Evolutionary conservation across 2,888 invertebrate genomes (phyloP).

Genomic region (Sicus ferrugineus): DNA sequence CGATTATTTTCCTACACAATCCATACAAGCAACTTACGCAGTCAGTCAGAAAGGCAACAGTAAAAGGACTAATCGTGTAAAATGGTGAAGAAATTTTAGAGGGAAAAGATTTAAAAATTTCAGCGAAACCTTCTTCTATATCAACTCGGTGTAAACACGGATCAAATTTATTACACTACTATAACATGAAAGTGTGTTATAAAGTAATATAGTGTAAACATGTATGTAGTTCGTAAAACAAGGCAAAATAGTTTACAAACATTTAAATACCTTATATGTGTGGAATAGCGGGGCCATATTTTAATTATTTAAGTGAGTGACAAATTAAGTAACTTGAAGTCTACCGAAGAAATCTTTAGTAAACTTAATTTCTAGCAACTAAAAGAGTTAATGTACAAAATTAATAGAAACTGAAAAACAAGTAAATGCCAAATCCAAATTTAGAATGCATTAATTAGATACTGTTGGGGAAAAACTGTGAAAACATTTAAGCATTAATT

Average conservation of each 20-base stretch:
- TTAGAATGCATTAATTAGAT: not conserved
- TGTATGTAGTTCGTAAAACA: no score
- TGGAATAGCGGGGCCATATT: conserved; percentile 66
- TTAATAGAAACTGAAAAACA: not conserved
- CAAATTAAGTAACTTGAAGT: conserved; percentile 25
- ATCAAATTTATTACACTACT: no score
- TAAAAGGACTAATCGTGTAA: no score
- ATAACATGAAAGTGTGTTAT: no score
- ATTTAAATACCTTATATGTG: conserved; percentile 50
- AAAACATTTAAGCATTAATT: not conserved
- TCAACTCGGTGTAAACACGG: no score
- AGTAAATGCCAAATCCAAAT: not conserved
- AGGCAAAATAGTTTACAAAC: conserved; percentile 32
- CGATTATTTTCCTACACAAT: no score
- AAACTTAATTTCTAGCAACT: no score
- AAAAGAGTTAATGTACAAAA: conserved; percentile 4
- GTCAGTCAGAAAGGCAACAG: no score
- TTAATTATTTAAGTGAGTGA: conserved; percentile 48
- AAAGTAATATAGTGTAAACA: no score
- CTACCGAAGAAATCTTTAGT: conserved; percentile 6
- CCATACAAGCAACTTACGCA: no score
- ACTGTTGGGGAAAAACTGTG: not conserved
- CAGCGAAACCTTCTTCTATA: not conserved
- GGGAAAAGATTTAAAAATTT: no score
- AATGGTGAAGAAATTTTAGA: no score